phyloP scores from a whole-genome alignment of 2,888 invertebrate genomes.

The Nomada lathburiana region DNA sequence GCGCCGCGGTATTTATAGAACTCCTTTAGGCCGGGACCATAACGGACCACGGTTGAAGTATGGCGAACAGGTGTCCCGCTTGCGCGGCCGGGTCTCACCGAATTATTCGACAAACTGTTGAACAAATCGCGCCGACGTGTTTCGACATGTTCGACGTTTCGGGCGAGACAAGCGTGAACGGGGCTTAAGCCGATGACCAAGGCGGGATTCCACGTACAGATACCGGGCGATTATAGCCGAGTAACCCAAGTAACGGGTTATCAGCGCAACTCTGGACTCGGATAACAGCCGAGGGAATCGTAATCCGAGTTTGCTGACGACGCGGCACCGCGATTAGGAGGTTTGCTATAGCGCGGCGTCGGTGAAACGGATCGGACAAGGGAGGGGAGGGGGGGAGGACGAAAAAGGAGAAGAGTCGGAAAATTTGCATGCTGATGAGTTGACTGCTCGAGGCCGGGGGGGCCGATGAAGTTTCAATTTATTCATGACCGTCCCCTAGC shows the following conservation, averaged over 20 bases:
- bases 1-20: not conserved
- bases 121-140: no score
- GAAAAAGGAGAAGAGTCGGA: slow-evolving; percentile 36
- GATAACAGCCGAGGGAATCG: slow-evolving; percentile 39
- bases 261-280: slow-evolving; percentile 45
- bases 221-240: not conserved
- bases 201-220: not conserved
- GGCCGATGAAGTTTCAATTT: slow-evolving; percentile 76
- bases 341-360: not conserved
- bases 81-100: no score
- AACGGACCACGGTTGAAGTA: slow-evolving; percentile 14
- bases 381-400: not conserved
- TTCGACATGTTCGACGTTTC: no score
- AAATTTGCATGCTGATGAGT: slow-evolving; percentile 75
- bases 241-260: slow-evolving; percentile 40
- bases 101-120: no score
- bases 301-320: slow-evolving; percentile 51
- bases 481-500: slow-evolving; percentile 70
- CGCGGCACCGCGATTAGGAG: not conserved
- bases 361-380: not conserved
- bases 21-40: not conserved
- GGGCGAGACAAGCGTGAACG: no score
- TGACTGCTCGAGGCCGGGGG: slow-evolving; percentile 54
- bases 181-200: not conserved
- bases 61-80: slow-evolving; percentile 29